phyloP scores from a whole-genome alignment of 1,140 invertebrate species.

The Caenorhabditis brenneri region DNA sequence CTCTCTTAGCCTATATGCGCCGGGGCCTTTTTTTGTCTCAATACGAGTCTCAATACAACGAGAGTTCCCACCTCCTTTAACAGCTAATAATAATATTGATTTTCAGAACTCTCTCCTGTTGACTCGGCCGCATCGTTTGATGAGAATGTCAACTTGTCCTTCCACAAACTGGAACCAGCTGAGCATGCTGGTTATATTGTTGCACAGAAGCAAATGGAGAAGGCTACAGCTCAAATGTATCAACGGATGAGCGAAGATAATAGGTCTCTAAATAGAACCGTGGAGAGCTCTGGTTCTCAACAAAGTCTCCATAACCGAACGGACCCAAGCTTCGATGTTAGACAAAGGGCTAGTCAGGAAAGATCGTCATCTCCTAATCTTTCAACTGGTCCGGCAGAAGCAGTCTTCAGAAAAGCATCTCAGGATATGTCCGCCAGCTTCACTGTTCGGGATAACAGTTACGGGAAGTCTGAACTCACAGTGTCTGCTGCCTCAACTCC shows the following conservation, averaged over 20 bases:
- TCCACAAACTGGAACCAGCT: constrained; percentile 5
- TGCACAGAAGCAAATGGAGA: background rate
- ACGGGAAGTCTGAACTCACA: background rate
- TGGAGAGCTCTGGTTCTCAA: background rate
- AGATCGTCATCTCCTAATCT: background rate
- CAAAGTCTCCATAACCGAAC: no score
- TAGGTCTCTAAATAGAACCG: background rate
- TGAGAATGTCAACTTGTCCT: background rate
- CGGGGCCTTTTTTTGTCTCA: no score
- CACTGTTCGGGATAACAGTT: background rate
- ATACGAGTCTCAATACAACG: no score
- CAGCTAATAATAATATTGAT: background rate
- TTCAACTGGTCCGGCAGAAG: background rate
- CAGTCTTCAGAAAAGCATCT: background rate
- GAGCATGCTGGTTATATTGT: constrained; percentile 7
- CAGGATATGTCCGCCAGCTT: constrained; percentile 19
- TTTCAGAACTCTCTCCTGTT: background rate
- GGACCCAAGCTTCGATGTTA: no score
- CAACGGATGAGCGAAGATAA: background rate
- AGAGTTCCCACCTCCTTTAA: no score
- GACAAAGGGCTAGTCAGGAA: background rate
- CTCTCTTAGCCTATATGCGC: no score
- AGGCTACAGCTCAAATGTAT: background rate
- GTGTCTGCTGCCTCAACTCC: constrained; percentile 1
- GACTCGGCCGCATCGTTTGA: background rate